Base-by-base conservation (phyloP, 2,113 vertebrate genomes). In the Maylandia zebra region DNA sequence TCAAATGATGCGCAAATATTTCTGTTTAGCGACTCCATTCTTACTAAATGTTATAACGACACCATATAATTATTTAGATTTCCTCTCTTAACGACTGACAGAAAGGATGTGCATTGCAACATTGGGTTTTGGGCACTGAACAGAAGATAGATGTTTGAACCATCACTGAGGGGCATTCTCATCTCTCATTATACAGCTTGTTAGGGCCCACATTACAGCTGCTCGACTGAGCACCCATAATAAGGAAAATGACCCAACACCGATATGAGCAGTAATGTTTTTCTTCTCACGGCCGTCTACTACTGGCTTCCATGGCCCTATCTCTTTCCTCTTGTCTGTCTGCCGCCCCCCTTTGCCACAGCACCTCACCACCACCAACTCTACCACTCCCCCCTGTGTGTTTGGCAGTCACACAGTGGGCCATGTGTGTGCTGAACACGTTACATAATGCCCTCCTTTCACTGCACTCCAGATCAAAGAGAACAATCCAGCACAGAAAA, bases 391-490 rank as follows among this genome's bases (percentile, higher is more conserved):
- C 87, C 84, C 56, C 86, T 61, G 79, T 94, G 94, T 95, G 93
- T 94, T 96, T 96, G 95, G 92, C 95, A 96, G 95, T 97, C 96
- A 97, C 96, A 96, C 93, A 96, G 90, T 96, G 92, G 92, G 94
- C 94, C 96, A 97, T 96, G 96, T 96, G 96, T 96, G 96, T 90
- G 92, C 93, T 94, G 95, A 95, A 95, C 94, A 95, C 53, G 90
- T 97, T 97, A 96, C 95, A 95, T 97, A 97, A 97, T 95, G 91
- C 90, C 93, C 90, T 93, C 90, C 93, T 92, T 95, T 95, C 91
- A 91, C 95, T 89, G 87, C 89, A 86, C 90, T 94, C 91, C 90
- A 92, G 94, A 95, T 96, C 95, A 96, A 96, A 96, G 95, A 92
- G 90, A 95, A 95, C 89, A 94, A 95, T 94, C 91, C 92, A 92